A percentile compares a stretch with the other conserved stretches of the same genome.
These are phyloP conservation scores for Atherinosoma microstoma DNA, from an alignment of 2,797 vertebrate genomes.

Conservation along the genomic window DNA sequence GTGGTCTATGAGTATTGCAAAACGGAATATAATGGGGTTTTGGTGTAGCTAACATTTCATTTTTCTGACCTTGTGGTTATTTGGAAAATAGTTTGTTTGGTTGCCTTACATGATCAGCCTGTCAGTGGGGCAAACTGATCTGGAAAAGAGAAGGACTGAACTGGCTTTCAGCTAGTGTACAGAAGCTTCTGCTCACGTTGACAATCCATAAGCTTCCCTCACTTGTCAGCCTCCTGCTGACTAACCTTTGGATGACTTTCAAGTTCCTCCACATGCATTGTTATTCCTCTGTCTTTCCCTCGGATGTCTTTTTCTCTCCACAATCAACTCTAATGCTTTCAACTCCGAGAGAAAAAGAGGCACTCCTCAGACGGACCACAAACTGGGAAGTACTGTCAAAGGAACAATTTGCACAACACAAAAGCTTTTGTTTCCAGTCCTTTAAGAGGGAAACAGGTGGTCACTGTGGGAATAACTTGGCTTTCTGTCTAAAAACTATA, in stretches of 20 bases:
- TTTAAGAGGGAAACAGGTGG: slow-evolving; percentile 64
- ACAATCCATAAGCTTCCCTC: slow-evolving; percentile 32
- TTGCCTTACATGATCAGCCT: slow-evolving; percentile 14
- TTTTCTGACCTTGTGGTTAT: background rate
- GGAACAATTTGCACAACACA: slow-evolving; percentile 77
- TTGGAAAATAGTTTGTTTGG: background rate
- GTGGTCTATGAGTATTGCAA: no score
- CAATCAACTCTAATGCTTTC: slow-evolving; percentile 57
- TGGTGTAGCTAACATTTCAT: background rate
- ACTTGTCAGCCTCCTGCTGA: slow-evolving; percentile 39
- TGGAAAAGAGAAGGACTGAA: slow-evolving; percentile 1
- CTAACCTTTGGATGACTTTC: slow-evolving; percentile 73
- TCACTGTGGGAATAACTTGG: slow-evolving; percentile 62
- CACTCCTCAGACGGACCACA: slow-evolving; percentile 53
- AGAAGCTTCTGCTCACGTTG: slow-evolving; percentile 19
- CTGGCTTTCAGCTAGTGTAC: slow-evolving; percentile 15
- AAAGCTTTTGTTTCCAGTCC: slow-evolving; percentile 68
- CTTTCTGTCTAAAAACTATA: slow-evolving; percentile 52
- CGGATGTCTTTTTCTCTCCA: slow-evolving; percentile 48
- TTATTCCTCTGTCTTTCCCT: slow-evolving; percentile 55
- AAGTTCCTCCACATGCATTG: slow-evolving; percentile 54
- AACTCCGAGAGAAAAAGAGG: slow-evolving; percentile 47
- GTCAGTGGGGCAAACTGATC: slow-evolving; percentile 5
- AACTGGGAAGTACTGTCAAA: slow-evolving; percentile 63
- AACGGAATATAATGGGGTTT: no score